Conservation (phyloP, 2,113 vertebrate species). For the Dicrurus megarhynchus region DNA sequence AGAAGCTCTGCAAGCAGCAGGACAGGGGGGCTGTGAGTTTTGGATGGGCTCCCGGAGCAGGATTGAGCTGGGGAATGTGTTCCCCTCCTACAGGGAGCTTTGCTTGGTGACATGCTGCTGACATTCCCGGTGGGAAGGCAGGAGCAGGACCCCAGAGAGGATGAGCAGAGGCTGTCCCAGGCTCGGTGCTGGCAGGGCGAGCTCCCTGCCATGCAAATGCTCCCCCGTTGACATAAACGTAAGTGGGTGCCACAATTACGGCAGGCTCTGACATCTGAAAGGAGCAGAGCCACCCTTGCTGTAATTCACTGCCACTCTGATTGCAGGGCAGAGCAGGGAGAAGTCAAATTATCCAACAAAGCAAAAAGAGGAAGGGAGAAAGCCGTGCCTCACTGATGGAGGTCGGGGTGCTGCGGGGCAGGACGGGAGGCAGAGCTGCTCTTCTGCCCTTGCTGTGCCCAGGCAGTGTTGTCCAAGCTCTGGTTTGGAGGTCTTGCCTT, state of each 20-base stretch:
- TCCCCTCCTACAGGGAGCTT: background rate
- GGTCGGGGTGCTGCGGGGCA: background rate
- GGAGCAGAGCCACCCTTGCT: background rate
- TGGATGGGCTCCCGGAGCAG: background rate
- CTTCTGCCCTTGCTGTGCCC: background rate
- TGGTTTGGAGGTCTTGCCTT: background rate
- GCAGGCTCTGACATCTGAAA: background rate
- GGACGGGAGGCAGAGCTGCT: background rate
- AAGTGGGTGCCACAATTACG: background rate
- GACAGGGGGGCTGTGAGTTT: background rate
- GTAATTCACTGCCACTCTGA: background rate
- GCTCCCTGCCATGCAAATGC: background rate
- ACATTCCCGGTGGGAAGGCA: background rate
- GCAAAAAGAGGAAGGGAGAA: background rate
- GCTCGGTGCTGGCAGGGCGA: background rate
- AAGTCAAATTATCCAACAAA: background rate
- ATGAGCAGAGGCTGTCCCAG: background rate
- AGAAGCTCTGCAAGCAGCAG: background rate
- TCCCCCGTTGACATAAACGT: background rate
- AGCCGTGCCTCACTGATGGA: background rate
- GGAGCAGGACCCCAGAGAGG: background rate
- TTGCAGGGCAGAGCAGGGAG: background rate
- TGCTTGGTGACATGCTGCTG: rapidly evolving
- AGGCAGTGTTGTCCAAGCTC: background rate
- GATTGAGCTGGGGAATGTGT: rapidly evolving